A percentile compares a stretch with the other conserved stretches of the same genome.
Conservation (phyloP, 2,113 vertebrate species). For the Hippolais icterina region DNA sequence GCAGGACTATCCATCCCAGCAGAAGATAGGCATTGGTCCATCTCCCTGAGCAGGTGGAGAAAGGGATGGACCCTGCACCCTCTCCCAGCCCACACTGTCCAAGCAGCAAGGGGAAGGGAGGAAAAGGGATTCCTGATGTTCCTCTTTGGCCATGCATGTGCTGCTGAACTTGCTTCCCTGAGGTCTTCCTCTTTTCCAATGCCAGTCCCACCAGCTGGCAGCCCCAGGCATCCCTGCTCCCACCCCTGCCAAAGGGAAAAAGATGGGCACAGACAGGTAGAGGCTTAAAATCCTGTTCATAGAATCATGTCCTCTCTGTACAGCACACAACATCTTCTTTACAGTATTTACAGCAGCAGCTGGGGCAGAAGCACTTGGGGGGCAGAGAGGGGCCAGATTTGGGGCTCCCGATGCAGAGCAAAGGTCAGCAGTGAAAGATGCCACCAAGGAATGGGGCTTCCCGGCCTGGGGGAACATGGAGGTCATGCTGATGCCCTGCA, state of each 20-base stretch:
- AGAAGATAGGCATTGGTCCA: accelerated
- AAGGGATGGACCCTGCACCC: not conserved
- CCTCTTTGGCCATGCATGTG: not conserved
- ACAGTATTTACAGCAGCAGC: constrained; percentile 33
- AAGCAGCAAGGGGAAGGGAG: not conserved
- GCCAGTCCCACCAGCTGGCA: not conserved
- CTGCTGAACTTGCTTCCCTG: not conserved
- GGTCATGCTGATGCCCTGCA: accelerated
- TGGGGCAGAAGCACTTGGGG: not conserved
- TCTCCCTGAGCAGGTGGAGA: not conserved
- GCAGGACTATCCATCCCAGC: not conserved
- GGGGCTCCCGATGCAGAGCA: not conserved
- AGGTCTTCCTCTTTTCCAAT: not conserved
- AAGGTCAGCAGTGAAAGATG: not conserved
- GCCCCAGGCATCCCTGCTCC: not conserved
- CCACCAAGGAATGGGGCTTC: not conserved
- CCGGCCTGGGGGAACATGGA: not conserved
- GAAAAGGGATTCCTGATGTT: not conserved
- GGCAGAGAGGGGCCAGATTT: accelerated
- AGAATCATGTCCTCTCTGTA: not conserved
- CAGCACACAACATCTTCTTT: not conserved
- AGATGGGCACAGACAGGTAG: not conserved
- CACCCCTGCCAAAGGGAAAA: not conserved
- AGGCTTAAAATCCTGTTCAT: not conserved
- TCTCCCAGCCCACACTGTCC: not conserved